phyloP scores from a whole-genome alignment of 2,797 vertebrate species.

The Dipus sagitta region DNA sequence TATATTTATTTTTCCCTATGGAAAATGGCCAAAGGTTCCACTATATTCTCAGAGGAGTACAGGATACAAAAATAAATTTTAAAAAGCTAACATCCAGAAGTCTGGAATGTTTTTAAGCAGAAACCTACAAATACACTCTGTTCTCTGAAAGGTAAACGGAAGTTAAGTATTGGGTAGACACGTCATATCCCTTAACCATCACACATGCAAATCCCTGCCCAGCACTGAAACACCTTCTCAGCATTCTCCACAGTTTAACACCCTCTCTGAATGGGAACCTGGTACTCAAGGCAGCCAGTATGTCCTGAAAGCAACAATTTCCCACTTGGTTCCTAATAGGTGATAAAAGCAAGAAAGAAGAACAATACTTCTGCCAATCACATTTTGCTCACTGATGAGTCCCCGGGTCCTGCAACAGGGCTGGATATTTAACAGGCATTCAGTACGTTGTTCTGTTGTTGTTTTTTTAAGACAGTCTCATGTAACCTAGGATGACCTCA shows the following conservation, averaged over 20 bases:
- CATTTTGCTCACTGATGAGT: not conserved
- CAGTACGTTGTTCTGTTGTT: not conserved
- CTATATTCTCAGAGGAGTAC: constrained; percentile 21
- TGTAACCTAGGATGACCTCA: no score
- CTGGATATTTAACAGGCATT: not conserved
- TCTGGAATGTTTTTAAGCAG: not conserved
- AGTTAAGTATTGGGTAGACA: not conserved
- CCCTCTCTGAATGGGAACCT: not conserved
- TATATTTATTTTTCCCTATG: not conserved
- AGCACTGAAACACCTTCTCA: not conserved
- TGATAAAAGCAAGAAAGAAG: not conserved
- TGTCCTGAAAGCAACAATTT: not conserved
- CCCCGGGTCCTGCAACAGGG: not conserved
- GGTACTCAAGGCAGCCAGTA: not conserved
- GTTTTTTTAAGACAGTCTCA: not conserved
- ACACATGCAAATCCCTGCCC: not conserved
- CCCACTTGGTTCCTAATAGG: not conserved
- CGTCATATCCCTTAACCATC: not conserved
- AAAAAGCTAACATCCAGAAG: not conserved
- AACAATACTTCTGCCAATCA: not conserved
- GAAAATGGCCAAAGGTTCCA: not conserved
- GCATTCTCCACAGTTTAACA: not conserved
- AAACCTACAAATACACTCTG: constrained; percentile 50
- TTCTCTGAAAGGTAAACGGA: constrained; percentile 45
- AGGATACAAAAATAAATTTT: not conserved